These are phyloP conservation scores for Semicossyphus pulcher DNA, from an alignment of 2,113 vertebrate genomes.

Conservation along the genomic window DNA sequence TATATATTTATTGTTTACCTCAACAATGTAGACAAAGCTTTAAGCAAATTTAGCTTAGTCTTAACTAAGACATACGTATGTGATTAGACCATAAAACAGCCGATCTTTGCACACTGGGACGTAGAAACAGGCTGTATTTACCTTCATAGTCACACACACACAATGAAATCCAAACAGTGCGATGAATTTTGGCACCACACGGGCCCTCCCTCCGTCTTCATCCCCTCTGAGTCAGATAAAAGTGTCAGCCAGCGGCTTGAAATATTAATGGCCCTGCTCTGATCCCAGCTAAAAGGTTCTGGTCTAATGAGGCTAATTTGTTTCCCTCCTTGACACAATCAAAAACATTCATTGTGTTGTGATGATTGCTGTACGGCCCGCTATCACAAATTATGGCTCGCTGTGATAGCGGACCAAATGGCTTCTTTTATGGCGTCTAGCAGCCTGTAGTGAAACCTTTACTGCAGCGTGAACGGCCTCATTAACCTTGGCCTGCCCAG, in stretches of 20 bases:
- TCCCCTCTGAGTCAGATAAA: not conserved
- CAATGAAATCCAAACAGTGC: too few relatives aligned
- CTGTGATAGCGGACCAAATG: slow-evolving; percentile 7
- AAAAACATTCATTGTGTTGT: slow-evolving; percentile 17
- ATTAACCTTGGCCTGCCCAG: slow-evolving; percentile 55
- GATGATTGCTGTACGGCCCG: slow-evolving; percentile 1
- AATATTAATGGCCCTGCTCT: slow-evolving; percentile 4
- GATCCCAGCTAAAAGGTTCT: slow-evolving; percentile 1
- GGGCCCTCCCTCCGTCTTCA: not conserved
- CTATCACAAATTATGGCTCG: not conserved
- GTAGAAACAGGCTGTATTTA: too few relatives aligned
- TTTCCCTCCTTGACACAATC: slow-evolving; percentile 16
- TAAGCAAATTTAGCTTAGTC: too few relatives aligned
- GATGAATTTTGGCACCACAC: not conserved
- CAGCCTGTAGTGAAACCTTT: slow-evolving; percentile 43
- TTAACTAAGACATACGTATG: too few relatives aligned
- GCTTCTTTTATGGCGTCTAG: slow-evolving; percentile 31
- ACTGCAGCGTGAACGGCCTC: slow-evolving; percentile 44
- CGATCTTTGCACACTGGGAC: too few relatives aligned
- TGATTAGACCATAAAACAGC: too few relatives aligned
- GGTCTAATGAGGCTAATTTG: slow-evolving; percentile 30
- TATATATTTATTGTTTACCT: too few relatives aligned
- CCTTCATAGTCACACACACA: too few relatives aligned
- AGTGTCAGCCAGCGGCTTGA: slow-evolving; percentile 4
- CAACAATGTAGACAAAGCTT: too few relatives aligned